Evolutionary conservation across 2,113 vertebrate species (phyloP).

Genomic region (Melierax canorus): DNA sequence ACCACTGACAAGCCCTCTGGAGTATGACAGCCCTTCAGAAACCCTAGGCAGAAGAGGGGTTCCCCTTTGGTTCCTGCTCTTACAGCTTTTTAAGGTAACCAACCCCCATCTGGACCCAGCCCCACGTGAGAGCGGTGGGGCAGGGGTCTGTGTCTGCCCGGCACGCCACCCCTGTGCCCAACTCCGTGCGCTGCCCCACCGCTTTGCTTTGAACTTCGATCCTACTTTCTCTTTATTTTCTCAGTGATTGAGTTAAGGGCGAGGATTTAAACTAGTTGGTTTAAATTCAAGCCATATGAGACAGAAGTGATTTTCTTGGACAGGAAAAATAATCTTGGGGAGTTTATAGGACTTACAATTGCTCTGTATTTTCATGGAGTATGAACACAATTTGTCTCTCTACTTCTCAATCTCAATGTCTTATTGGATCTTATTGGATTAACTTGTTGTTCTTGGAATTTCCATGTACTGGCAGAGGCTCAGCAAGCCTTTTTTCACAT

Average conservation of each 20-base stretch:
- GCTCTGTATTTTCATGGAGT: conserved; percentile 49
- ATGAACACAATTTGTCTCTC: conserved; percentile 58
- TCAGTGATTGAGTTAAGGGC: conserved; percentile 1
- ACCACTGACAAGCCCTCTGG: neutral
- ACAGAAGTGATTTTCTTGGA: conserved; percentile 62
- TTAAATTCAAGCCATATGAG: conserved; percentile 65
- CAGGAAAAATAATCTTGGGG: conserved; percentile 46
- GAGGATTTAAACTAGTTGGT: conserved; percentile 46
- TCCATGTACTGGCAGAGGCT: conserved; percentile 3
- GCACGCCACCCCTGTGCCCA: neutral
- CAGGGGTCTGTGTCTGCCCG: neutral
- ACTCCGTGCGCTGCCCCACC: neutral
- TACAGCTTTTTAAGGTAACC: neutral
- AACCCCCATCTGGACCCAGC: neutral
- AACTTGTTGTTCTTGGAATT: conserved; percentile 64
- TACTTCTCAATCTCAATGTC: conserved; percentile 40
- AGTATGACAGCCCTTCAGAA: neutral
- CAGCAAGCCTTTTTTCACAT: conserved; percentile 26
- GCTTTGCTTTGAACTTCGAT: neutral
- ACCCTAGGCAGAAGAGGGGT: neutral
- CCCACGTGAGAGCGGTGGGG: neutral
- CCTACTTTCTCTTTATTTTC: conserved; percentile 30
- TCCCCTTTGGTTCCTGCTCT: neutral
- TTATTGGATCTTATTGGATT: conserved; percentile 63
- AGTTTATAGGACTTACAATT: conserved; percentile 56